phyloP scores from a whole-genome alignment of 2,888 invertebrate species.

The Leptopterna dolabrata region DNA sequence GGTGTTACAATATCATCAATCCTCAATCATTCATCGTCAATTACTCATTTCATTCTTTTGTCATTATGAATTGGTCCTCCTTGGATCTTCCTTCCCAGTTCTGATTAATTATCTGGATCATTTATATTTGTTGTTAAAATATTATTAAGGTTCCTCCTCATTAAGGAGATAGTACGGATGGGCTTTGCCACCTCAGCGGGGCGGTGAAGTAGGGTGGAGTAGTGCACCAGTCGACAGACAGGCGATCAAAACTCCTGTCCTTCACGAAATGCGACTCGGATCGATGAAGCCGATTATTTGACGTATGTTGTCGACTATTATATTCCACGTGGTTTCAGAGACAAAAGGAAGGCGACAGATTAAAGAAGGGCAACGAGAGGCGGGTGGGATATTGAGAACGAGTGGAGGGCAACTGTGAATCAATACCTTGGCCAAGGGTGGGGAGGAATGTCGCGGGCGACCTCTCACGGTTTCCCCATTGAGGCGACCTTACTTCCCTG shows the following conservation, averaged over 20 bases:
- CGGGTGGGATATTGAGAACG: constrained; percentile 16
- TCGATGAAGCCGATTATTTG: constrained; percentile 5
- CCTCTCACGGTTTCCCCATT: background rate
- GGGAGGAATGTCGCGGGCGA: background rate
- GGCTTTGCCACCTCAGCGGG: too few species aligned
- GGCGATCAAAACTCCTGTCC: background rate
- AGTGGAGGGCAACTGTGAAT: constrained; percentile 43
- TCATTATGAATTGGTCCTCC: too few species aligned
- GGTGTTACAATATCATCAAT: too few species aligned
- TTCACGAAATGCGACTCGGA: background rate
- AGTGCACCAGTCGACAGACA: background rate
- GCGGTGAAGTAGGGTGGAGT: background rate
- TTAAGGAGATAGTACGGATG: too few species aligned
- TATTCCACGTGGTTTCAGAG: constrained; percentile 13
- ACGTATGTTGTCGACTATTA: constrained; percentile 1
- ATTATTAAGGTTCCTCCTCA: too few species aligned
- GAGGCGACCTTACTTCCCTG: constrained; percentile 25
- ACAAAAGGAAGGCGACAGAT: background rate
- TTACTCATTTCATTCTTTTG: too few species aligned
- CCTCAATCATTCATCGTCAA: too few species aligned
- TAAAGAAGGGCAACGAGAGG: background rate
- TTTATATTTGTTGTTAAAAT: too few species aligned
- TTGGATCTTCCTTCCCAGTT: too few species aligned
- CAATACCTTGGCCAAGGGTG: constrained; percentile 28
- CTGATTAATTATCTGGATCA: too few species aligned